Conservation (phyloP, 1,140 invertebrate genomes). For the Eufriesea mexicana region DNA sequence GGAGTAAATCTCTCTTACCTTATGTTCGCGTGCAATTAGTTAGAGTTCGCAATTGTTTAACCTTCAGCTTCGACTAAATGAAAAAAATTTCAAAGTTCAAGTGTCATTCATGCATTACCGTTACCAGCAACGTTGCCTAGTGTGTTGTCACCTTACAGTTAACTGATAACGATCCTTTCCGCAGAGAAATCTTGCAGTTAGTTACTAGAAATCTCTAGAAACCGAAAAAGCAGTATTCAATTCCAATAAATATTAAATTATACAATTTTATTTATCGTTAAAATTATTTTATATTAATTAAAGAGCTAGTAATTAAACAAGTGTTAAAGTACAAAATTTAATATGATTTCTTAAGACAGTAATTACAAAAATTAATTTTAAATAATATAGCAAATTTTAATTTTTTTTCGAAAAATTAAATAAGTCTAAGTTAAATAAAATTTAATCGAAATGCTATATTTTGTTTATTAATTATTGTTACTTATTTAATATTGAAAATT, state of each 20-base stretch:
- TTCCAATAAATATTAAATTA: too few species aligned
- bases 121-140: not conserved
- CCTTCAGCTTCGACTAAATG: slow-evolving; percentile 1
- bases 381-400: too few species aligned
- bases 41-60: slow-evolving; percentile 8
- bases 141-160: slow-evolving; percentile 8
- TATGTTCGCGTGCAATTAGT: not conserved
- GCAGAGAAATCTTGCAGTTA: not conserved
- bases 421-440: too few species aligned
- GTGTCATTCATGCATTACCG: slow-evolving; percentile 27
- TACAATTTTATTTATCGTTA: not conserved
- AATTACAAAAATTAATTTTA: too few species aligned
- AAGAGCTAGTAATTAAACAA: not conserved
- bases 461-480: too few species aligned
- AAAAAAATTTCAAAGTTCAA: slow-evolving; percentile 46
- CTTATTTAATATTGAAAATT: too few species aligned
- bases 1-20: not conserved
- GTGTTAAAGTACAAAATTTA: too few species aligned
- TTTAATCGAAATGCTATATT: too few species aligned
- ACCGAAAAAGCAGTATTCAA: not conserved
- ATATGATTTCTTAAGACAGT: too few species aligned
- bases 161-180: slow-evolving; percentile 11
- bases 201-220: not conserved
- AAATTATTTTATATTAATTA: not conserved
- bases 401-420: too few species aligned